Evolutionary conservation across 1,140 invertebrate genomes (phyloP).

Genomic region (Drosophila eugracilis): DNA sequence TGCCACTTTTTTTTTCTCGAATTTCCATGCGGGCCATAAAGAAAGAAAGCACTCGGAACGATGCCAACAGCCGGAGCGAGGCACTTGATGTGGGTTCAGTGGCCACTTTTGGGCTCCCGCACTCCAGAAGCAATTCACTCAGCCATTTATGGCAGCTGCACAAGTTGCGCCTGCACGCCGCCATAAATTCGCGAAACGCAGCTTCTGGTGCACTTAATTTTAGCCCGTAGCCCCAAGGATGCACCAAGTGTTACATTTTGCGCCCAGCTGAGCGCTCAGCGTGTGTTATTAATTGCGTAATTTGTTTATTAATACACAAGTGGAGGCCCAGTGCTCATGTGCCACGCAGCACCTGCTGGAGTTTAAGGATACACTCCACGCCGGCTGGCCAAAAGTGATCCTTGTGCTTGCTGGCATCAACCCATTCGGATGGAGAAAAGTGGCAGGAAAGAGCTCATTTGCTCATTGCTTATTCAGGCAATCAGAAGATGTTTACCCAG

Average conservation of each 20-base stretch:
- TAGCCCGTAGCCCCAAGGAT: constrained; percentile 12
- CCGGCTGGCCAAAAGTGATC: constrained; percentile 8
- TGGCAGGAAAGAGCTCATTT: background rate
- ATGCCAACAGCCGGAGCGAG: constrained; percentile 48
- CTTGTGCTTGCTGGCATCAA: background rate
- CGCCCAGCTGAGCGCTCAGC: constrained; percentile 73
- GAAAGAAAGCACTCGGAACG: constrained; percentile 19
- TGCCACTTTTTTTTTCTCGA: no score
- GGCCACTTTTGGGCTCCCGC: constrained; percentile 43
- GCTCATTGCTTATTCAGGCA: constrained; percentile 50
- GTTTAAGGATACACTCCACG: background rate
- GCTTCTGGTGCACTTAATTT: constrained; percentile 22
- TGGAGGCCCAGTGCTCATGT: constrained; percentile 34
- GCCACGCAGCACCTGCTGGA: constrained; percentile 9
- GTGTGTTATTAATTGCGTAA: constrained; percentile 80
- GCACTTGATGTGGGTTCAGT: constrained; percentile 59
- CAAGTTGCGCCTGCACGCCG: constrained; percentile 51
- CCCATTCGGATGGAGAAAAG: background rate
- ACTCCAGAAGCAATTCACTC: constrained; percentile 54
- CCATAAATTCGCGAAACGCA: constrained; percentile 34
- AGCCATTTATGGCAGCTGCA: constrained; percentile 59
- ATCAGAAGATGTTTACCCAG: constrained; percentile 40
- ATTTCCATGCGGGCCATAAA: constrained; percentile 41
- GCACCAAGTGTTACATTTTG: constrained; percentile 63
- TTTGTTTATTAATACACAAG: constrained; percentile 76